phyloP scores from a whole-genome alignment of 2,113 vertebrate species.

The Chrysemys picta region DNA sequence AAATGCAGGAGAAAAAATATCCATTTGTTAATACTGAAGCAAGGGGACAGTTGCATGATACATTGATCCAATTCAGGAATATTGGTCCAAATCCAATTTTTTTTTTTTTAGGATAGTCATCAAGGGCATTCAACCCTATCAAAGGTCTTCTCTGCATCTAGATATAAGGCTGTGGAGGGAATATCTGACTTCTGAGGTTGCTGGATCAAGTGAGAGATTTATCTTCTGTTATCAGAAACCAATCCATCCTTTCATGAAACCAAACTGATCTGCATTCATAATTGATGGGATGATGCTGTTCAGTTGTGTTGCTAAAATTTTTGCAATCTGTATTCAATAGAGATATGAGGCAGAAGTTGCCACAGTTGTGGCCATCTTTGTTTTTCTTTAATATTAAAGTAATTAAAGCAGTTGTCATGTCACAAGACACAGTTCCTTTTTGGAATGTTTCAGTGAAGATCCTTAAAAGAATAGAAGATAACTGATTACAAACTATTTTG shows the following conservation, averaged over 20 bases:
- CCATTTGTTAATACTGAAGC: not conserved
- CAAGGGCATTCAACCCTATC: not conserved
- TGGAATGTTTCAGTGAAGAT: not conserved
- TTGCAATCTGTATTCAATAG: not conserved
- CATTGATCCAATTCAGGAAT: not conserved
- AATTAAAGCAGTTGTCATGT: not conserved
- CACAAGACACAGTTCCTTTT: not conserved
- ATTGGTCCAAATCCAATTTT: not conserved
- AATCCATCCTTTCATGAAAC: not conserved
- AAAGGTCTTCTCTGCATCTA: not conserved
- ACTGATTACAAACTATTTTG: not conserved
- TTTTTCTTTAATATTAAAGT: not conserved
- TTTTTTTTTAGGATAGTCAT: not conserved
- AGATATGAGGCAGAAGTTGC: not conserved
- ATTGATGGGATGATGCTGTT: not conserved
- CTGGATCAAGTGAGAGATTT: not conserved
- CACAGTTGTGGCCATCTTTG: not conserved
- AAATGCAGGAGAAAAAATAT: not conserved
- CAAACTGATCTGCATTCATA: not conserved
- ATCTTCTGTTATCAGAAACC: not conserved
- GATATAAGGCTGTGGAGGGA: not conserved
- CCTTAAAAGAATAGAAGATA: not conserved
- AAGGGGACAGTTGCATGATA: not conserved
- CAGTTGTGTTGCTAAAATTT: not conserved
- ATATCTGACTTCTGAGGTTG: not conserved